phyloP scores from a whole-genome alignment of 2,113 vertebrate genomes.

The Gobio gobio region DNA sequence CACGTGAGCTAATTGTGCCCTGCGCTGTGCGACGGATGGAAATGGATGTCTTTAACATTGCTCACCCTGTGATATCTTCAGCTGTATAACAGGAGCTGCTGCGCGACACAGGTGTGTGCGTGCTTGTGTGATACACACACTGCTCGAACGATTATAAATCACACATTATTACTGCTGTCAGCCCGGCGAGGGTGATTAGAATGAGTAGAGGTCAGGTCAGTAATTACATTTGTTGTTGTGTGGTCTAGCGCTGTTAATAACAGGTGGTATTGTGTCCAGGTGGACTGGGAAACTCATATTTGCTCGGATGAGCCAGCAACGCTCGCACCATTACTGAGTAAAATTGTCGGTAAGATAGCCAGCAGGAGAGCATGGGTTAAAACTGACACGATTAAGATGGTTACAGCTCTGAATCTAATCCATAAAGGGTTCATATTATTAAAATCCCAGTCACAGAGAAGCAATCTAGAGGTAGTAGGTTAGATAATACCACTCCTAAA shows the following conservation, averaged over 20 bases:
- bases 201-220: conserved; percentile 44
- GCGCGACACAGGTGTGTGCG: conserved; percentile 8
- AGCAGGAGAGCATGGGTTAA: not conserved
- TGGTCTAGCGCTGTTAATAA: conserved; percentile 4
- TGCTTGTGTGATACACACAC: conserved; percentile 2
- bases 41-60: conserved; percentile 37
- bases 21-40: conserved; percentile 15
- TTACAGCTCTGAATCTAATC: not conserved
- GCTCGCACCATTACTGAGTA: not conserved
- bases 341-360: not conserved
- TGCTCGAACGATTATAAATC: conserved; percentile 59
- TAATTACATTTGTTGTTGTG: conserved; percentile 59
- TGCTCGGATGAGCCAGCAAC: not conserved
- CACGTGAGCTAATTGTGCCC: conserved; percentile 33
- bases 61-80: conserved; percentile 1
- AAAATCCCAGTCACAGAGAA: not conserved
- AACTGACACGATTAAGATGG: not conserved
- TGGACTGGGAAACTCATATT: conserved; percentile 47
- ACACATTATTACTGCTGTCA: conserved; percentile 59
- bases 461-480: not conserved
- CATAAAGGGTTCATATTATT: not conserved
- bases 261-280: conserved; percentile 52
- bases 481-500: not conserved
- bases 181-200: conserved; percentile 57
- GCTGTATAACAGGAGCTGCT: conserved; percentile 13